Conservation (phyloP, 2,113 vertebrate genomes). For the Hiodon alosoides region DNA sequence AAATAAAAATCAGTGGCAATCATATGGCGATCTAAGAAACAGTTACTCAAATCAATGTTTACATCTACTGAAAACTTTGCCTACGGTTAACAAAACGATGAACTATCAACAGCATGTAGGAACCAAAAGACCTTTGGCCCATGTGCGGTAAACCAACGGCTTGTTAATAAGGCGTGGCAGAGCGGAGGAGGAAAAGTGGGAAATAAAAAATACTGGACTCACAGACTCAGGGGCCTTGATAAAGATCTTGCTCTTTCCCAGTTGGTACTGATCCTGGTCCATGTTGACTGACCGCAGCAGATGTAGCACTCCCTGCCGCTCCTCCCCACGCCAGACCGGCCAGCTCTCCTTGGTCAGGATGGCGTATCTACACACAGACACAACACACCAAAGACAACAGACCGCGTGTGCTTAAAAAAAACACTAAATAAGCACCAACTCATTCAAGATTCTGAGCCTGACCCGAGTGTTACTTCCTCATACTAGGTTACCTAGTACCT, state of each 20-base stretch:
- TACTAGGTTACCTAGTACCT: no score
- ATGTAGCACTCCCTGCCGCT: slow-evolving; percentile 67
- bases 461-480: no score
- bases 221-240: slow-evolving; percentile 80
- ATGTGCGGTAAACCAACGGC: no score
- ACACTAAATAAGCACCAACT: not conserved
- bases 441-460: no score
- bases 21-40: no score
- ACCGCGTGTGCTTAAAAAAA: not conserved
- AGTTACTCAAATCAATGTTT: no score
- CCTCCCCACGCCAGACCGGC: slow-evolving; percentile 66
- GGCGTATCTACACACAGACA: slow-evolving; percentile 58
- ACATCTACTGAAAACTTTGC: no score
- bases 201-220: slow-evolving; percentile 9
- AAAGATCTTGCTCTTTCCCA: slow-evolving; percentile 72
- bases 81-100: no score
- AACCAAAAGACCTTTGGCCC: no score
- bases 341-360: slow-evolving; percentile 72
- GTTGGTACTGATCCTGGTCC: slow-evolving; percentile 75
- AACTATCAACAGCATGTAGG: no score
- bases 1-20: no score
- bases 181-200: not conserved
- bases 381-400: not conserved
- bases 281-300: slow-evolving; percentile 72
- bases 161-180: not conserved